Conservation (phyloP, 2,888 invertebrate genomes). For the Drosophila tripunctata region DNA sequence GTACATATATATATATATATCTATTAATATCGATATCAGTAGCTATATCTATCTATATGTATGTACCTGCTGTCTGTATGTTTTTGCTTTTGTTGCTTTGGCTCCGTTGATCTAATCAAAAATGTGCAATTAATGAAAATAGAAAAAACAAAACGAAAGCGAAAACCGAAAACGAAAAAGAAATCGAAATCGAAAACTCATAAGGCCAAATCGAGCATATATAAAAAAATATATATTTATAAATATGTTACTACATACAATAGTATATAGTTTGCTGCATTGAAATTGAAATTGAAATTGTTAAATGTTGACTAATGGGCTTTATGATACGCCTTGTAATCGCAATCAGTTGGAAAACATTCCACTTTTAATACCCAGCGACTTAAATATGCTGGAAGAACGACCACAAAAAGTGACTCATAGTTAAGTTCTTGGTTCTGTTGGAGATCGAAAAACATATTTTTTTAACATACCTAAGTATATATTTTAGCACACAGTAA, state of each 20-base stretch:
- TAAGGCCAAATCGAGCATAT: background rate
- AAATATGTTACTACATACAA: background rate
- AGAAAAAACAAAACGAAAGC: constrained; percentile 15
- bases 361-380: constrained; percentile 12
- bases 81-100: constrained; percentile 25
- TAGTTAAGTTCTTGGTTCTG: background rate
- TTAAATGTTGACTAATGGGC: constrained; percentile 45
- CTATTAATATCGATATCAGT: constrained; percentile 27
- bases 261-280: background rate
- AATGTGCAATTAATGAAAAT: constrained; percentile 23
- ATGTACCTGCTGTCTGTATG: background rate
- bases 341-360: too few species aligned
- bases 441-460: background rate
- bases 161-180: constrained; percentile 3
- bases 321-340: constrained; percentile 25
- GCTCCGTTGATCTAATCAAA: constrained; percentile 5
- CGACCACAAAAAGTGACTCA: constrained; percentile 9
- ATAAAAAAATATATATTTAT: background rate
- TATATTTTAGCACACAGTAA: too few species aligned
- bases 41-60: constrained; percentile 1
- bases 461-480: background rate
- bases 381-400: background rate
- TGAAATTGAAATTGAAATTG: constrained; percentile 13
- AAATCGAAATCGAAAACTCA: too few species aligned
- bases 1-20: constrained; percentile 4